Evolutionary conservation across 2,113 vertebrate genomes (phyloP).

Genomic region (Dicrurus megarhynchus): DNA sequence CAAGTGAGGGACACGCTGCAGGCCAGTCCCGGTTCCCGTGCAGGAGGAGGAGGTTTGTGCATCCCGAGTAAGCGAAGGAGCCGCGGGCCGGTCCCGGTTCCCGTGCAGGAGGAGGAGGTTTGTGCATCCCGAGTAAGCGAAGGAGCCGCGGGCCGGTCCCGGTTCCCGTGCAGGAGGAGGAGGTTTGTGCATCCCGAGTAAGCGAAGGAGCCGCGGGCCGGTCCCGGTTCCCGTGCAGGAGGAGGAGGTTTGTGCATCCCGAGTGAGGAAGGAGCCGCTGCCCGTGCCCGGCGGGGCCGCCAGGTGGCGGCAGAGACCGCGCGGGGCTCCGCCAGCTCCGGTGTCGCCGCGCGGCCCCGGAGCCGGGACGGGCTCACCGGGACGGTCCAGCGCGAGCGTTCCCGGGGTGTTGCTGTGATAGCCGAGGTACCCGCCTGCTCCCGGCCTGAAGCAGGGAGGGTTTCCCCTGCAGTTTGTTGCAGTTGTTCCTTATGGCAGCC

Average conservation of each 20-base stretch:
- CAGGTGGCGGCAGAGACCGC: not conserved
- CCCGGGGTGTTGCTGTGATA: not conserved
- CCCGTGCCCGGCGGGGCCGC: not conserved
- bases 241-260: not conserved
- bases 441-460: fast-evolving
- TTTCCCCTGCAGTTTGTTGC: not conserved
- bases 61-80: not conserved
- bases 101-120: not conserved
- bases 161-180: no score
- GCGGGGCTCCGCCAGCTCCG: not conserved
- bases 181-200: no score
- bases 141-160: no score
- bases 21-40: no score
- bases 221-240: no score
- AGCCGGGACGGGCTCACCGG: no score
- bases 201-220: no score
- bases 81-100: not conserved
- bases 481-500: not conserved
- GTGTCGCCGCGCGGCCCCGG: fast-evolving
- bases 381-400: fast-evolving
- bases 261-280: not conserved
- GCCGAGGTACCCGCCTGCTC: not conserved
- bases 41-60: not conserved
- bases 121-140: not conserved
- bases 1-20: not conserved